Percentiles rank a stretch among this genome's conserved stretches.
Conservation (phyloP, 37 sponge, comb jelly and placozoan genomes). For the Axinella damicornis region DNA sequence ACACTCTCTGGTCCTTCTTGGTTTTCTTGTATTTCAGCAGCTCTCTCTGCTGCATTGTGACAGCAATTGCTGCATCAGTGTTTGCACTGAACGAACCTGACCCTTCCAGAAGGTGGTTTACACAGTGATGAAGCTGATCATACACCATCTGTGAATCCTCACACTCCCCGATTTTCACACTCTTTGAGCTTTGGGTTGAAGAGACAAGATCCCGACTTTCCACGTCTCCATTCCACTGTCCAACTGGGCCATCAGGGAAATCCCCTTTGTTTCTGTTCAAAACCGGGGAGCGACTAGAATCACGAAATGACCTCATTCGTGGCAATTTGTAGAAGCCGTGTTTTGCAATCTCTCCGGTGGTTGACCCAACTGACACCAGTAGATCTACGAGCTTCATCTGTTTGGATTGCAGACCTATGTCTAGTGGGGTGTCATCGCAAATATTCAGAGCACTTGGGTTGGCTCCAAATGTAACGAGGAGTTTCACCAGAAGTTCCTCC, state of each 20-base stretch:
- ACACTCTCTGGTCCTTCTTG: neutral
- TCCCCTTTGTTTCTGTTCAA: too few species aligned
- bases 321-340: too few species aligned
- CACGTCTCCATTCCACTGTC: too few species aligned
- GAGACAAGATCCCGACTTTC: too few species aligned
- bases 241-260: too few species aligned
- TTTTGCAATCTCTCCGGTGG: neutral
- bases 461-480: slow-evolving; percentile 36
- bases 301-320: too few species aligned
- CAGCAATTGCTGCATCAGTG: slow-evolving; percentile 41
- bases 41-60: slow-evolving; percentile 47
- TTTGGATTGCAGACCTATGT: slow-evolving; percentile 4
- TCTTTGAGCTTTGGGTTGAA: too few species aligned
- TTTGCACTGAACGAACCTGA: slow-evolving; percentile 5
- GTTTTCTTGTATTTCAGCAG: slow-evolving; percentile 12
- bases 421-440: slow-evolving; percentile 4
- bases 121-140: too few species aligned
- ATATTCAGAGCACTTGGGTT: slow-evolving; percentile 16
- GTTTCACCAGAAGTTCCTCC: neutral
- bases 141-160: too few species aligned
- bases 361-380: slow-evolving; percentile 4
- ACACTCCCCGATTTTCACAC: too few species aligned
- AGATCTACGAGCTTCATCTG: neutral
- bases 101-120: neutral
- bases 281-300: too few species aligned